A percentile compares a stretch with the other conserved stretches of the same genome.
Evolutionary conservation across 1,140 invertebrate genomes (phyloP).

Genomic region (Chlorops oryzae): DNA sequence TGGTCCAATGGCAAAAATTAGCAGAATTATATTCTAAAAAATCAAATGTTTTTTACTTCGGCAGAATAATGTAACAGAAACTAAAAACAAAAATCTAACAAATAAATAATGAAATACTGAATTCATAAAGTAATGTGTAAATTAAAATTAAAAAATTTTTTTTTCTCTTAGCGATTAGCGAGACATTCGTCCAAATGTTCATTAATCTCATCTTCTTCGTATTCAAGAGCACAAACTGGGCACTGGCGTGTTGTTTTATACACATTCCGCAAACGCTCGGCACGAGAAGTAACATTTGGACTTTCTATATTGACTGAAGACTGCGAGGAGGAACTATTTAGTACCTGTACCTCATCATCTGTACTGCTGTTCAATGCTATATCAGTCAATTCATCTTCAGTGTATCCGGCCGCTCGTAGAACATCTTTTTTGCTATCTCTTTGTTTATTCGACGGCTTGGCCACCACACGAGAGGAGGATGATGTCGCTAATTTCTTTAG

Average conservation of each 20-base stretch:
- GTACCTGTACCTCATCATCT: slow-evolving; percentile 6
- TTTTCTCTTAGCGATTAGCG: not conserved
- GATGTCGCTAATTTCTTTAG: slow-evolving; percentile 8
- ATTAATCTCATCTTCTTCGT: slow-evolving; percentile 50
- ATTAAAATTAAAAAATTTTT: slow-evolving; percentile 2
- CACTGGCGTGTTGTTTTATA: slow-evolving; percentile 47
- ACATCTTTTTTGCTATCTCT: slow-evolving; percentile 14
- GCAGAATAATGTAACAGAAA: slow-evolving; percentile 49
- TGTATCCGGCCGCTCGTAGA: slow-evolving; percentile 25
- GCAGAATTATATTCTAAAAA: slow-evolving; percentile 49
- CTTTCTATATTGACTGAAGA: no score
- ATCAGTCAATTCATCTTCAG: slow-evolving; percentile 18
- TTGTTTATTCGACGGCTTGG: not conserved
- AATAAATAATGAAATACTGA: not conserved
- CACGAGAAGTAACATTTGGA: no score
- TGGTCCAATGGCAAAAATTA: slow-evolving; percentile 86
- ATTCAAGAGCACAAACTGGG: slow-evolving; percentile 56
- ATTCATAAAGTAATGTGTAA: slow-evolving; percentile 6
- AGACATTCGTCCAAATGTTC: slow-evolving; percentile 54
- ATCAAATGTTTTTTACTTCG: slow-evolving; percentile 58
- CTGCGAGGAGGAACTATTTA: no score
- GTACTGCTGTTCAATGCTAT: slow-evolving; percentile 23
- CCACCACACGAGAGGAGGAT: slow-evolving; percentile 1
- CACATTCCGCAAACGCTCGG: slow-evolving; percentile 24
- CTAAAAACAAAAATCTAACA: not conserved